Evolutionary conservation across 2,888 invertebrate genomes (phyloP), one percentile per base, ranked within the genome.

Genomic region (Tachina fera): DNA sequence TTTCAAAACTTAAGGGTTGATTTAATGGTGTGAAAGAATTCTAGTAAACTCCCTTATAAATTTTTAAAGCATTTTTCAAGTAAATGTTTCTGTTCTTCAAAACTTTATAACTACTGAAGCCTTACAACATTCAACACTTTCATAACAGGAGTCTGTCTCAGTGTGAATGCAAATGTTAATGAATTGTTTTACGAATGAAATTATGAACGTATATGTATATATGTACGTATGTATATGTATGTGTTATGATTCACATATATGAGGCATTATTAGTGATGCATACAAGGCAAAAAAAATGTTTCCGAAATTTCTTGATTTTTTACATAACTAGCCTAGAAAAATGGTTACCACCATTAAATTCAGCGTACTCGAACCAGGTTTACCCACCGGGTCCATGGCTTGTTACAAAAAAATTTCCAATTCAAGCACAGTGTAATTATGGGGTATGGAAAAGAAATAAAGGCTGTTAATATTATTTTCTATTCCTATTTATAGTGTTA

Each of bases 11-110:
- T 60, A 67, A 47, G 83, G 83, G 83, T 83, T 83, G 77, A 67
- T 61, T 72, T 60, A 83, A 78, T 78, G 67, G 39, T 53, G 58
- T 61, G 67, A 61, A 83, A 72, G 43, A 72, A 74, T 72, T 63
- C 11, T 41, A 58, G 49, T 22, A 74, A 65, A 56, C 58, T 61
- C n/a, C 39, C 13, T 11, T 63, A 81, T 45, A 75, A 5, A 70
- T 10, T 53, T 61, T 53, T 19, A 51, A 68, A 39, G 16, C 11
- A 4, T 43, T 80, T 65, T 16, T 41, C 13, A 3, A 51, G 49
- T 51, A 41, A 41, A 14, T 51, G 49, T 10, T 58, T 10, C 31
- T 31, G 14, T 9, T n/a, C 10, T 31, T 71, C 16, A 45, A 60
- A 60, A 77, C 22, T 3, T 53, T 19, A 31, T n/a, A 41, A 11